Percentiles rank a stretch among this genome's conserved stretches.
Conservation (phyloP, 1,140 invertebrate species). For the Platorchestia sp. region DNA sequence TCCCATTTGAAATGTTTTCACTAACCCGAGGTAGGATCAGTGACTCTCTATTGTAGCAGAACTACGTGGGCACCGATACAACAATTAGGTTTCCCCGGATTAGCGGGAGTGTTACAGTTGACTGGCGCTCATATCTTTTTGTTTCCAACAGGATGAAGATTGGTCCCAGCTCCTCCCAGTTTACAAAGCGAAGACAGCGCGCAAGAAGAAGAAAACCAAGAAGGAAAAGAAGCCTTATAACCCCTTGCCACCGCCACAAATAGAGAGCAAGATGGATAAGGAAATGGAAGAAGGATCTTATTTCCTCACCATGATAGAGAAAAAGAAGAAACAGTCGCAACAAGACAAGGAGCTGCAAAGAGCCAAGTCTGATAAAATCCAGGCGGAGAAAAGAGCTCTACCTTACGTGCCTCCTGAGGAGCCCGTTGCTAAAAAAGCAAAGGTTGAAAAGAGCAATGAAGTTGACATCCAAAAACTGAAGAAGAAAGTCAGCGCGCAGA, state of each 20-base stretch:
- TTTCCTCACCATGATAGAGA: constrained; percentile 90
- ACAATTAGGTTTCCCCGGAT: too few relatives aligned
- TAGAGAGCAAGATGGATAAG: constrained; percentile 94
- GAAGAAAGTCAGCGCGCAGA: constrained; percentile 80
- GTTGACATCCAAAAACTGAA: constrained; percentile 78
- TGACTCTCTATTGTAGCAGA: too few relatives aligned
- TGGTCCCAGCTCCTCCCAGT: constrained; percentile 98
- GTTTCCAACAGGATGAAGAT: constrained; percentile 80
- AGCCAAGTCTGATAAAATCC: constrained; percentile 76
- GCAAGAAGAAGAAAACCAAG: constrained; percentile 89
- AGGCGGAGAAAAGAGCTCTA: constrained; percentile 83
- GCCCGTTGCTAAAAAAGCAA: constrained; percentile 69
- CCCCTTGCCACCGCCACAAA: constrained; percentile 95
- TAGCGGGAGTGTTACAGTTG: too few relatives aligned
- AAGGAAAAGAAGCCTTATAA: constrained; percentile 93
- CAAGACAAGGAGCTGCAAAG: constrained; percentile 81
- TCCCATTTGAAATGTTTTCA: too few relatives aligned
- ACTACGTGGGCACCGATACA: too few relatives aligned
- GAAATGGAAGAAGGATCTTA: constrained; percentile 96
- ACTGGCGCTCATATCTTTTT: not conserved
- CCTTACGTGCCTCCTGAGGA: constrained; percentile 89
- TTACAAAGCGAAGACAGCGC: constrained; percentile 93
- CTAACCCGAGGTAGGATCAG: too few relatives aligned
- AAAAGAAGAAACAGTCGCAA: constrained; percentile 79
- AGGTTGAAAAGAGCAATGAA: constrained; percentile 69